Evolutionary conservation across 2,797 vertebrate genomes (phyloP).

Genomic region (Bucorvus abyssinicus): DNA sequence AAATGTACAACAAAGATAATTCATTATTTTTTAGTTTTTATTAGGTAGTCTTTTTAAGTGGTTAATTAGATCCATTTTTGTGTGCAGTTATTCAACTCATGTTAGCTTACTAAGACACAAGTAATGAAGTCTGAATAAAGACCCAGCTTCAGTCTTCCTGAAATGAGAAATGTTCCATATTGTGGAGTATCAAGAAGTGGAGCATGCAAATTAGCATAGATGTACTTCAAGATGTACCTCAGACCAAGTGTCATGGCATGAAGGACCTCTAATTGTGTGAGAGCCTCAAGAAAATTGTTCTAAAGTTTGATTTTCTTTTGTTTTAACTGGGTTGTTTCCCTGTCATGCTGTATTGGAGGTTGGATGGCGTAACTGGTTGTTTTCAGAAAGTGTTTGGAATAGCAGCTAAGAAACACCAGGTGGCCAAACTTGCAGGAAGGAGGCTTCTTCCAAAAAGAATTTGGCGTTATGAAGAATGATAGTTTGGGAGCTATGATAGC

Average conservation of each 20-base stretch:
- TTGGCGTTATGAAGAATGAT: neutral
- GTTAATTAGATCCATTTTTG: neutral
- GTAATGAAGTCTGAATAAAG: neutral
- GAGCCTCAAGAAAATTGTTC: neutral
- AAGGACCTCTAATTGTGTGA: neutral
- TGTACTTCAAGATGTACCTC: neutral
- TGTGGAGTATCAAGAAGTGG: neutral
- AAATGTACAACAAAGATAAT: neutral
- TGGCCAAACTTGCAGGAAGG: neutral
- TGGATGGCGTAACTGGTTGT: neutral
- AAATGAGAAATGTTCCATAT: neutral
- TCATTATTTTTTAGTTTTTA: neutral
- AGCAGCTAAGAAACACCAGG: neutral
- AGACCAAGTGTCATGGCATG: neutral
- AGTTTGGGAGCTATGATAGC: neutral
- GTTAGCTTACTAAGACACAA: neutral
- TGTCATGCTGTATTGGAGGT: neutral
- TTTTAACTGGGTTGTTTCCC: neutral
- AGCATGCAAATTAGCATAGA: neutral
- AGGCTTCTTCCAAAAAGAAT: neutral
- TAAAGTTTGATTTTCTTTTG: neutral
- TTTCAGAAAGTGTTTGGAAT: neutral
- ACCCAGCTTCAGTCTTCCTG: neutral
- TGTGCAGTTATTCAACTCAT: neutral
- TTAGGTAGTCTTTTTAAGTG: neutral